Evolutionary conservation across 1,140 invertebrate species (phyloP).

Genomic region (Polypedilum pembai): DNA sequence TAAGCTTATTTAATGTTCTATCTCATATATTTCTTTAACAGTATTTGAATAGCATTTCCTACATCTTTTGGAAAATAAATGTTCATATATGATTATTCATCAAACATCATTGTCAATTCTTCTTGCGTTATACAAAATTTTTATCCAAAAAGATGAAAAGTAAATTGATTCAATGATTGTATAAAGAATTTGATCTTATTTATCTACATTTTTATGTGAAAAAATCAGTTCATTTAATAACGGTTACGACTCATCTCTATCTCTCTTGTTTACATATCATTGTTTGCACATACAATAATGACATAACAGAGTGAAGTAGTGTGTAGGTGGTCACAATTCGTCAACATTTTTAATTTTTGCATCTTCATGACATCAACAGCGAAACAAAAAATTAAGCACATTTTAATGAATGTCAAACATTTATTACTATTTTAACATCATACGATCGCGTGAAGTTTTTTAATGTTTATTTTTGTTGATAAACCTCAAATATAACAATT

Average conservation of each 20-base stretch:
- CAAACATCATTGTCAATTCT: not conserved
- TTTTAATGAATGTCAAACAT: conserved; percentile 5
- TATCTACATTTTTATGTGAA: not conserved
- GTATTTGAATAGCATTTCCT: no score
- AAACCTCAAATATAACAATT: not conserved
- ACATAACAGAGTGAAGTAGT: no score
- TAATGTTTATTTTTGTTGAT: not conserved
- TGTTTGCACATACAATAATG: no score
- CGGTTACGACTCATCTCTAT: not conserved
- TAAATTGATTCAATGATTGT: not conserved
- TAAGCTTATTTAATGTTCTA: no score
- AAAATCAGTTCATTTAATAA: not conserved
- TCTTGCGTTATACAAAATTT: not conserved
- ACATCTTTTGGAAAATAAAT: no score
- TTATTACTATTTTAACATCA: not conserved
- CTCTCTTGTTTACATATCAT: no score
- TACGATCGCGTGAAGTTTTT: not conserved
- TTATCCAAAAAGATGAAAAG: not conserved
- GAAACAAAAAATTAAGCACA: not conserved
- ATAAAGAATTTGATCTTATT: not conserved
- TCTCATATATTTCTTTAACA: no score
- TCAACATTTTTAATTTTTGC: no score
- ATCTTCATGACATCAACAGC: no score
- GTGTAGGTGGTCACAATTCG: no score
- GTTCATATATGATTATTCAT: no score